Evolutionary conservation across 2,797 vertebrate genomes (phyloP).

Genomic region (Tamandua tetradactyla): DNA sequence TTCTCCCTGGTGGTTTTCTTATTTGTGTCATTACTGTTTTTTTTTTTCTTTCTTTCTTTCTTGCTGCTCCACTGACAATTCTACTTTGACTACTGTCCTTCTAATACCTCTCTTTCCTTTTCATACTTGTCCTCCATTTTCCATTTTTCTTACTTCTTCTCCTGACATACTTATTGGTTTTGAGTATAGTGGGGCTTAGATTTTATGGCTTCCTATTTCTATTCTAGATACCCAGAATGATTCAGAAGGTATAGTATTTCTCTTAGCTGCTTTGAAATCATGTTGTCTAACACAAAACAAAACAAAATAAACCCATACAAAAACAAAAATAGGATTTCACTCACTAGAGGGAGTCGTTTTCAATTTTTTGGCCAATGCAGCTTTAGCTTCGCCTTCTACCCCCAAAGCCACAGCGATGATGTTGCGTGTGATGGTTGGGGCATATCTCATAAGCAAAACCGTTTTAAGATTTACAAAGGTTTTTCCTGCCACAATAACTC

Average conservation of each 20-base stretch:
- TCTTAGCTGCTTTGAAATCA: slow-evolving; percentile 1
- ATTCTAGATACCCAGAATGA: neutral
- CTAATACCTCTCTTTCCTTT: neutral
- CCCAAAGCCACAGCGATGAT: slow-evolving; percentile 88
- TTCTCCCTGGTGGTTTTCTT: neutral
- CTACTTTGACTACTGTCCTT: neutral
- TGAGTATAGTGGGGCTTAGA: neutral
- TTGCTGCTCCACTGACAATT: neutral
- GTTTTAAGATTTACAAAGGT: slow-evolving; percentile 90
- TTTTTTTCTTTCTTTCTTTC: too few species aligned
- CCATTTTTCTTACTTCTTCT: neutral
- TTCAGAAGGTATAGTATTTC: neutral
- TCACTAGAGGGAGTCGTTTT: slow-evolving; percentile 87
- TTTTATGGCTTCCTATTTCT: neutral
- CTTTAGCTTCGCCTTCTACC: slow-evolving; percentile 89
- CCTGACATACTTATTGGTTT: neutral
- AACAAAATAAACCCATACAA: neutral
- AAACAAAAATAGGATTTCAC: neutral
- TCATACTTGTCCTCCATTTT: neutral
- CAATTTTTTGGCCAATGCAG: slow-evolving; percentile 88
- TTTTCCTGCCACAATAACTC: slow-evolving; percentile 90
- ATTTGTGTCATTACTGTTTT: neutral
- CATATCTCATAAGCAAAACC: slow-evolving; percentile 83
- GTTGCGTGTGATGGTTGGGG: slow-evolving; percentile 83
- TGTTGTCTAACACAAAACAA: accelerated